Evolutionary conservation across 2,797 vertebrate species (phyloP).

Genomic region (Anniella stebbinsi): DNA sequence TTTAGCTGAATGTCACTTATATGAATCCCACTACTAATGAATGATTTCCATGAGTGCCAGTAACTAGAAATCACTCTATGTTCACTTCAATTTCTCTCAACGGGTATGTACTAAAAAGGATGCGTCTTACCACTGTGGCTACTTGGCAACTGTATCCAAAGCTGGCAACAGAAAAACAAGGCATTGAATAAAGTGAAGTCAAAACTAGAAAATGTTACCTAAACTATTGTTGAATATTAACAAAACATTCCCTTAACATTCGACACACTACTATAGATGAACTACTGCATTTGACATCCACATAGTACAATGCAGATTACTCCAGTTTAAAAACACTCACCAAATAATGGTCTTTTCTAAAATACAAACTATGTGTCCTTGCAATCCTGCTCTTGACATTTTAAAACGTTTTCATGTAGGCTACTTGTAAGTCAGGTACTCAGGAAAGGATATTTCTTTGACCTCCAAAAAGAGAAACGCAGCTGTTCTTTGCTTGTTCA

Average conservation of each 20-base stretch:
- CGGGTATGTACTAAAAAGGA: neutral
- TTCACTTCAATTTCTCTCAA: no score
- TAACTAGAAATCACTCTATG: neutral
- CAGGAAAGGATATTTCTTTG: neutral
- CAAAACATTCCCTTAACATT: neutral
- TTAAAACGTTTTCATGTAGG: neutral
- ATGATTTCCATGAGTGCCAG: neutral
- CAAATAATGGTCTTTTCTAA: neutral
- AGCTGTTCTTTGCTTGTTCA: neutral
- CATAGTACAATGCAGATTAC: neutral
- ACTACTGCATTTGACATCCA: neutral
- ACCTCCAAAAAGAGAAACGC: neutral
- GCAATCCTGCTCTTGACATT: neutral
- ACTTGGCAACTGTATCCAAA: neutral
- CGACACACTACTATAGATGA: neutral
- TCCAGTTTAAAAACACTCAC: neutral
- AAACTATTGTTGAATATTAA: neutral
- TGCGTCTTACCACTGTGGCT: neutral
- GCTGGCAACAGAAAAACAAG: neutral
- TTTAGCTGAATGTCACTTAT: neutral
- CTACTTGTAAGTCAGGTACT: neutral
- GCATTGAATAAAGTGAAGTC: neutral
- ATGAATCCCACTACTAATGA: neutral
- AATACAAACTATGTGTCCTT: neutral
- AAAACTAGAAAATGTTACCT: neutral